A percentile compares a stretch with the other conserved stretches of the same genome.
Conservation (phyloP, 2,113 vertebrate species). For the Gambusia affinis region DNA sequence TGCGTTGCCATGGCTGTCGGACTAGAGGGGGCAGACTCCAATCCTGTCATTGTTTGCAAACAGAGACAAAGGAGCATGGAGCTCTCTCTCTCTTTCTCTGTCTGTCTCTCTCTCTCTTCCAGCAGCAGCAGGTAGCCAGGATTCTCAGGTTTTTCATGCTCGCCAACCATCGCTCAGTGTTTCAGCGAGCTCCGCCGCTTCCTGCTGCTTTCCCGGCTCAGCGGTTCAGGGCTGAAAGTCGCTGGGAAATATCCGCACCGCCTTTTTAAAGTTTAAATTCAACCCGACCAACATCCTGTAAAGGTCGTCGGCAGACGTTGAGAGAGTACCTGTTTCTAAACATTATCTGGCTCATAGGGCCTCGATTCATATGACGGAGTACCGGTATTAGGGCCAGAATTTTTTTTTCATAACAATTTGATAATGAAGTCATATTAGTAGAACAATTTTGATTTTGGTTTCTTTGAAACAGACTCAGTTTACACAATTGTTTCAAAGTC, state of each 20-base stretch:
- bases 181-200: conserved; percentile 38
- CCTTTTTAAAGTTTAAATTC: conserved; percentile 39
- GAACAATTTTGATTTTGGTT: too few species aligned
- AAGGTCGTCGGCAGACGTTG: conserved; percentile 16
- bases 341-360: too few species aligned
- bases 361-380: too few species aligned
- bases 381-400: too few species aligned
- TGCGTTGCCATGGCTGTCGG: conserved; percentile 68
- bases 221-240: conserved; percentile 55
- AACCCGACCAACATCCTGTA: conserved; percentile 27
- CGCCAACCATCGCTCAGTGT: conserved; percentile 35
- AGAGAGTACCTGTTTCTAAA: too few species aligned
- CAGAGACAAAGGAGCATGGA: conserved; percentile 52
- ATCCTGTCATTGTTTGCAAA: conserved; percentile 76
- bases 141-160: conserved; percentile 69
- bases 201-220: conserved; percentile 63
- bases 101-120: conserved; percentile 60
- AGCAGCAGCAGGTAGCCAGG: conserved; percentile 78
- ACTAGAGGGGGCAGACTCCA: conserved; percentile 49
- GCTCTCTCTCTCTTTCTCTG: conserved; percentile 61
- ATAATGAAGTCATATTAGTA: too few species aligned
- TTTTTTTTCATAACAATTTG: too few species aligned
- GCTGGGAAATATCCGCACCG: conserved; percentile 43
- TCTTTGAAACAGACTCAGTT: too few species aligned
- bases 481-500: too few species aligned